These are phyloP conservation scores for Aratinga solstitialis DNA, from an alignment of 2,797 vertebrate genomes.

Conservation along the genomic window DNA sequence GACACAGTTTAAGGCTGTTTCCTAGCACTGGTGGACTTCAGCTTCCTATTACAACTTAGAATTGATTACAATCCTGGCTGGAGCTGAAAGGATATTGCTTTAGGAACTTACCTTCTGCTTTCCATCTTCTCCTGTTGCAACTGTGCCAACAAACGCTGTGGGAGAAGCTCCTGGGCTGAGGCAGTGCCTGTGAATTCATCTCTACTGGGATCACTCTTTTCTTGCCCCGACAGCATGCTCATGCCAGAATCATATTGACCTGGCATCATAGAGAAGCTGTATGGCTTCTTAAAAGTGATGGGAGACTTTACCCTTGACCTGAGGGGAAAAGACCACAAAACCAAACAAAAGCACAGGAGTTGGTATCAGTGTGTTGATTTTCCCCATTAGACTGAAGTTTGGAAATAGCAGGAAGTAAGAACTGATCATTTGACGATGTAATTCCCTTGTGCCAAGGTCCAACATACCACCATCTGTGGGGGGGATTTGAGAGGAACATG, in stretches of 20 bases:
- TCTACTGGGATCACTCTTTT: background rate
- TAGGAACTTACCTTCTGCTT: slow-evolving; percentile 66
- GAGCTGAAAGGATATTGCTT: background rate
- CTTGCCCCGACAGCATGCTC: background rate
- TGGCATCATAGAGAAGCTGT: background rate
- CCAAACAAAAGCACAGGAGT: background rate
- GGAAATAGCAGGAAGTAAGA: background rate
- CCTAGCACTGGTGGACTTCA: background rate
- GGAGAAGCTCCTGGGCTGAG: slow-evolving; percentile 77
- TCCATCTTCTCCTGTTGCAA: slow-evolving; percentile 83
- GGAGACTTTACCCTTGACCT: slow-evolving; percentile 58
- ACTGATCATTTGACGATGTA: background rate
- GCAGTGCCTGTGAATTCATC: slow-evolving; percentile 49
- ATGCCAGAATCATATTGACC: background rate
- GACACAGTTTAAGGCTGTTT: background rate
- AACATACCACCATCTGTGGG: background rate
- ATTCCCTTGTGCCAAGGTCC: background rate
- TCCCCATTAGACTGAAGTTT: background rate
- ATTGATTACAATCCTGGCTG: background rate
- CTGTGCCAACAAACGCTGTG: slow-evolving; percentile 76
- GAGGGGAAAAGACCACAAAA: background rate
- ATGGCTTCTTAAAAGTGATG: background rate
- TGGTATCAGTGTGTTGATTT: background rate
- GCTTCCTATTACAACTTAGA: background rate
- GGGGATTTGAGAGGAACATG: background rate